Base-by-base conservation (phyloP, 92 coral and sea anemone genomes). In the Palythoa grandiflora region DNA sequence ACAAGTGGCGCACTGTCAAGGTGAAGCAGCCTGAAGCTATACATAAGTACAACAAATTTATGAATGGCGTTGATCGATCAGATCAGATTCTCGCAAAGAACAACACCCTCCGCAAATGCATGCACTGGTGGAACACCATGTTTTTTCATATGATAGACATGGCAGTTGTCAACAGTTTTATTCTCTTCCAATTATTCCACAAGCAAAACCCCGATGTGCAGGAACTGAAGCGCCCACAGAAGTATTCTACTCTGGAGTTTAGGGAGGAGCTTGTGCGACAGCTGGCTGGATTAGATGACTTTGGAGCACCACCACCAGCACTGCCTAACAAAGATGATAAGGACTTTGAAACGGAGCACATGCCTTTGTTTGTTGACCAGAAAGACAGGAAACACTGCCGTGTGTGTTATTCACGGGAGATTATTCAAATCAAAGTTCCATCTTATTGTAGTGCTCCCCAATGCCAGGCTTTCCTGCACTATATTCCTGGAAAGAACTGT, bases 11-110 rank as follows among this genome's bases (percentile, higher is more conserved):
- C 12, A 55, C 73, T 13, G 77, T 86, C 15, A 21, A 57, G 65
- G 93, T 91, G n/a, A 86, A 48, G 59, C 92, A 86, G 88, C 96
- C 94, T 9, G 14, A 75, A 51, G 84, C 83, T 14, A 80, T 89
- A 50, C 77, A 77, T 6, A 63, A 78, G 1, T 91, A 93, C 80
- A 93, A 93, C 55, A n/a, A 44, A 38, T 86, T 54, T 51, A 89
- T 91, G 87, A 91, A 91, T 59, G 65, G 19, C 3, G 65, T 59
- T 3, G 65, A 59, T 59, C 65, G 19, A 2, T 59, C 65, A 2
- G 65, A 59, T 59, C 65, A 59, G 65, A 59, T 59, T 59, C 19
- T 59, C 6, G 65, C 65, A 2, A 59, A 14, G 16, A 59, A 59
- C 19, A 59, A 59, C 65, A 59, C 65, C 19, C 65, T 59, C 5